Evolutionary conservation across 1,140 invertebrate genomes (phyloP).

Genomic region (Leptestheria dahalacensis): DNA sequence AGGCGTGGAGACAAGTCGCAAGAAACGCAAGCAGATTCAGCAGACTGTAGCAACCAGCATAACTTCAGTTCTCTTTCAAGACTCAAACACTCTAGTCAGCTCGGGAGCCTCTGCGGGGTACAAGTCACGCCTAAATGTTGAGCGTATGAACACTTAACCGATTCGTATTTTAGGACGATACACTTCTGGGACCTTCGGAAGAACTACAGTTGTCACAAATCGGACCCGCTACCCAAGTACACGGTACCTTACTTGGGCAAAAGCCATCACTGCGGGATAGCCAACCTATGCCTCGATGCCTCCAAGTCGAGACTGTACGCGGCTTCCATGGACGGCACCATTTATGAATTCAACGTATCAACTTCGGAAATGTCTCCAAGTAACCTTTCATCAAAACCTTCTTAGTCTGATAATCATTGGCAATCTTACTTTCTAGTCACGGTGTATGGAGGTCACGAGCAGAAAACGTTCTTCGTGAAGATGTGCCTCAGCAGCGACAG

Average conservation of each 20-base stretch:
- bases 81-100: conserved; percentile 56
- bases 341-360: conserved; percentile 67
- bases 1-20: background rate
- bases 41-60: conserved; percentile 36
- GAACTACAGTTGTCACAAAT: conserved; percentile 51
- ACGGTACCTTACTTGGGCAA: conserved; percentile 52
- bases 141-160: too few relatives aligned
- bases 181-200: conserved; percentile 78
- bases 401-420: conserved; percentile 18
- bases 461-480: conserved; percentile 67
- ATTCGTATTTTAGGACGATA: conserved; percentile 49
- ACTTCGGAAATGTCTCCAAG: conserved; percentile 48
- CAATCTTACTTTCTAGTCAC: conserved; percentile 27
- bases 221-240: conserved; percentile 51
- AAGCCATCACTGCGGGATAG: conserved; percentile 52
- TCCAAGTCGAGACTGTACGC: conserved; percentile 53
- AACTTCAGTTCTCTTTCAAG: conserved; percentile 61
- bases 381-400: conserved; percentile 24
- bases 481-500: conserved; percentile 60
- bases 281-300: conserved; percentile 56
- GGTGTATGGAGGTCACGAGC: conserved; percentile 45
- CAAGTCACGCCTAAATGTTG: conserved; percentile 17
- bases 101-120: conserved; percentile 66
- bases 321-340: conserved; percentile 67
- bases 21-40: background rate